Base-by-base conservation (phyloP, 2,797 vertebrate genomes). In the Oreonectes daqikongensis region DNA sequence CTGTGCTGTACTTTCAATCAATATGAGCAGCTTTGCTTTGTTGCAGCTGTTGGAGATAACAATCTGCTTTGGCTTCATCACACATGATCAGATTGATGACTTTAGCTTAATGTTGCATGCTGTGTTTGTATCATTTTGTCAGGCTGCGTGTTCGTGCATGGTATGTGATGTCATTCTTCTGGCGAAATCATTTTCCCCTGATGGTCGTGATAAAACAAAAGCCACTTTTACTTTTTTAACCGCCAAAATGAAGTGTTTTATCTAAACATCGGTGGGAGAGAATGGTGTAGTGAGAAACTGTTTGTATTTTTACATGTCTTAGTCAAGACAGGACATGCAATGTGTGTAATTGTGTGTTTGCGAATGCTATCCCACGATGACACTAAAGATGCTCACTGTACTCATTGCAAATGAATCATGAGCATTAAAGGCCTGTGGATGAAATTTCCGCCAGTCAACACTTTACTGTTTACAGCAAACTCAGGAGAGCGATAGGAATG, bases 11-110 rank as follows among this genome's bases (percentile, higher is more conserved):
- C 30, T 55, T 26, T 65, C 74, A 83, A 79, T 81, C 60, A 65
- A 59, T 84, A 82, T 81, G 69, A 77, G 81, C 81, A 48, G 69
- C 42, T 74, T 61, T 73, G 78, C 50, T 72, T 59, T 78, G 72
- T 78, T 83, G 73, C 80, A 87, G 80, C 82, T 81, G 83, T 77
- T 81, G 10, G 12, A 68, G 78, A 79, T 83, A 83, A 84, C 81
- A 74, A 78, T 82, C 75, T 80, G 61, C 66, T 71, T 69, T 55
- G 35, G 71, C 61, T 79, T 60, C 60, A 50, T 71, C 59, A 63
- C 76, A 80, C 79, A 78, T 65, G 46, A 77, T 64, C 61, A 82
- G 75, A 75, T 83, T 71, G 69, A 75, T 86, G 82, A 69, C 82
- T 82, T 75, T 68, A 69, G 75, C 79, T 77, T 50, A 69, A 79